These are phyloP conservation scores for Leptocoma aspasia DNA, from an alignment of 2,113 vertebrate genomes.

Conservation along the genomic window DNA sequence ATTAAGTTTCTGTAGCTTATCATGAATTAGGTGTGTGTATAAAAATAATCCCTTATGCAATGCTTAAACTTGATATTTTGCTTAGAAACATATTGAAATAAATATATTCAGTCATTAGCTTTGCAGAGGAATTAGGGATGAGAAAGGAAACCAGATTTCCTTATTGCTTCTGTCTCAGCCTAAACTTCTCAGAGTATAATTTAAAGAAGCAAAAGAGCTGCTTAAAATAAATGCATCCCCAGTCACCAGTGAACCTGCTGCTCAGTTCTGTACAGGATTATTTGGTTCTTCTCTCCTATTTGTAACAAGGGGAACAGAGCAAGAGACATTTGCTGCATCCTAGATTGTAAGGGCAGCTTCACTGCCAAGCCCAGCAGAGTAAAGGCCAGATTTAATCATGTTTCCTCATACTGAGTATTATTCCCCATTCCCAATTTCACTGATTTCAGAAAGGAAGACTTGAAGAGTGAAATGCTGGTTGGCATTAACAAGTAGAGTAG, in stretches of 20 bases:
- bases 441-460: not conserved
- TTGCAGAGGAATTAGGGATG: not conserved
- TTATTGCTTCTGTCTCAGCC: not conserved
- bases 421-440: not conserved
- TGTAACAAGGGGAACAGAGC: not conserved
- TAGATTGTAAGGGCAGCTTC: not conserved
- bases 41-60: constrained; percentile 4
- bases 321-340: not conserved
- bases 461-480: not conserved
- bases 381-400: not conserved
- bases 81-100: not conserved
- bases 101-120: not conserved
- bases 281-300: not conserved
- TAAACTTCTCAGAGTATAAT: not conserved
- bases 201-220: not conserved
- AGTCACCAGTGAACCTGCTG: not conserved
- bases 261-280: not conserved
- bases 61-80: not conserved
- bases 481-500: not conserved
- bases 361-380: not conserved
- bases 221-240: not conserved
- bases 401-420: not conserved
- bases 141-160: not conserved
- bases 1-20: not conserved
- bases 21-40: not conserved